These are phyloP conservation scores for Eupithecia abbreviata DNA, from an alignment of 2,888 invertebrate genomes.

Conservation along the genomic window DNA sequence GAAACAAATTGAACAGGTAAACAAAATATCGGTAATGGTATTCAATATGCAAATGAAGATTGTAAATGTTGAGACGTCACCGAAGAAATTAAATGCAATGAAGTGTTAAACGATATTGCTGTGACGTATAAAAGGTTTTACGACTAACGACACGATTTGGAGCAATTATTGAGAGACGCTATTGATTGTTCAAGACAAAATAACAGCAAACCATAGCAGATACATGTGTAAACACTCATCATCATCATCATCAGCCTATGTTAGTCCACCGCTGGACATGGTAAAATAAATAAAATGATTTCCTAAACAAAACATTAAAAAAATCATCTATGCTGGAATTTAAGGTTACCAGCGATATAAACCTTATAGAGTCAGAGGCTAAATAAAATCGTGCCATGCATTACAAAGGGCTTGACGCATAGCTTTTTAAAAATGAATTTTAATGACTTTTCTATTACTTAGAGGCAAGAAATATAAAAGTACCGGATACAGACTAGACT, in stretches of 20 bases:
- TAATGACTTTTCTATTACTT: constrained; percentile 43
- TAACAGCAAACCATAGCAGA: not conserved
- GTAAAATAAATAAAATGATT: too few relatives aligned
- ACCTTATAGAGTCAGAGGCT: not conserved
- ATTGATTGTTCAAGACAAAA: not conserved
- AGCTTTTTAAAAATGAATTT: constrained; percentile 38
- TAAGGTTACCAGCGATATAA: not conserved
- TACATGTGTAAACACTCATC: too few relatives aligned
- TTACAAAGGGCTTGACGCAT: constrained; percentile 21
- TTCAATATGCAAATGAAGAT: constrained; percentile 49
- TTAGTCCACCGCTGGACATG: too few relatives aligned
- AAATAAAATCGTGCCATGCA: constrained; percentile 16
- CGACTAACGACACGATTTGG: not conserved
- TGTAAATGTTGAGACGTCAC: constrained; percentile 50
- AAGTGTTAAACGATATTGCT: constrained; percentile 52
- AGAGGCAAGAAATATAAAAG: constrained; percentile 43
- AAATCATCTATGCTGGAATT: not conserved
- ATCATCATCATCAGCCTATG: too few relatives aligned
- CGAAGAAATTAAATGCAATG: constrained; percentile 49
- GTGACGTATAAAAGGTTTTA: constrained; percentile 20
- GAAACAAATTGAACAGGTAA: constrained; percentile 30
- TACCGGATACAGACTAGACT: constrained; percentile 44
- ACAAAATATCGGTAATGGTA: constrained; percentile 27
- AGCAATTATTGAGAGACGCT: not conserved
- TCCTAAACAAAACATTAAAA: too few relatives aligned